These are phyloP conservation scores for Hoplodrina blanda DNA, from an alignment of 2,888 invertebrate genomes.

Conservation along the genomic window DNA sequence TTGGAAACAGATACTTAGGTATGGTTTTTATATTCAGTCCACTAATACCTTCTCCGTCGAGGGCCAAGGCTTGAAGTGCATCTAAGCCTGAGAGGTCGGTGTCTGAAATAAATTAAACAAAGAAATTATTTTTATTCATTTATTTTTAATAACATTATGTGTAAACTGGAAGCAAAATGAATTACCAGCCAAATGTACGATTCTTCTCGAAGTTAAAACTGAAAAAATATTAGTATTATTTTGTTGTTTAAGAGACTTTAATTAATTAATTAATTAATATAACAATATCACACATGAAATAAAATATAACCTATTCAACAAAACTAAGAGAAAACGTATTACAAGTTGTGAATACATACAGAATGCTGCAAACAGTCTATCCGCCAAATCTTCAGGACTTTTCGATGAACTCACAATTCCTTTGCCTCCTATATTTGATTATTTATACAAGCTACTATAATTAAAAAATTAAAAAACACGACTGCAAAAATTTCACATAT, in stretches of 20 bases:
- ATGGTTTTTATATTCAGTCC: background rate
- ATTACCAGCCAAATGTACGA: conserved; percentile 71
- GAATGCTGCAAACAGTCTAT: conserved; percentile 75
- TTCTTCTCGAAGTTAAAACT: conserved; percentile 73
- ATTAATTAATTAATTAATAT: background rate
- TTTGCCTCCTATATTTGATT: conserved; percentile 71
- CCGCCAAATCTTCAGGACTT: conserved; percentile 75
- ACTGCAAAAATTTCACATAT: too few relatives aligned
- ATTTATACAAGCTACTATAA: too few relatives aligned
- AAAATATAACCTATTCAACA: background rate
- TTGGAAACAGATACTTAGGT: background rate
- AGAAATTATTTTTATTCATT: background rate
- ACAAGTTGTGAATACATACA: conserved; percentile 72
- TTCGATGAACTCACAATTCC: conserved; percentile 78
- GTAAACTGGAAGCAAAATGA: background rate
- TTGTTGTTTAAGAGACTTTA: background rate
- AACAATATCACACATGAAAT: background rate
- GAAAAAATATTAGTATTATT: conserved; percentile 39
- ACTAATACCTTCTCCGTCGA: conserved; percentile 75
- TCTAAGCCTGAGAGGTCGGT: conserved; percentile 77
- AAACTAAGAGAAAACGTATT: background rate
- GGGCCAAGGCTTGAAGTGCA: conserved; percentile 80
- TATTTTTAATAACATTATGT: background rate
- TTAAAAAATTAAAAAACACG: too few relatives aligned
- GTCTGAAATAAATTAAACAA: conserved; percentile 66